Evolutionary conservation across 2,888 invertebrate genomes (phyloP).

Genomic region (Lysandra bellargus): DNA sequence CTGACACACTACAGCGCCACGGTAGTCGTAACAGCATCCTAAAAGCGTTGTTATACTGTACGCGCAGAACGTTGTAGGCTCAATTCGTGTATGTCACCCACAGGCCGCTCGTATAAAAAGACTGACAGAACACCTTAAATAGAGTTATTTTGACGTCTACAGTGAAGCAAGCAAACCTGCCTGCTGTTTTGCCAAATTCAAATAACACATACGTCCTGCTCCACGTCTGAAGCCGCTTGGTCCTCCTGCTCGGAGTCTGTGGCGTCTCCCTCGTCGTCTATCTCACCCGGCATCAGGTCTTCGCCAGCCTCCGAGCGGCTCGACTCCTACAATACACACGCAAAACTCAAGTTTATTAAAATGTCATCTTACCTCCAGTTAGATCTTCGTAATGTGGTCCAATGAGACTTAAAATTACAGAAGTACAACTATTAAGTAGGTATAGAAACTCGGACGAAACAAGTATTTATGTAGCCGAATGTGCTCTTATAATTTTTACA

Average conservation of each 20-base stretch:
- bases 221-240: slow-evolving; percentile 62
- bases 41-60: too few relatives aligned
- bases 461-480: background rate
- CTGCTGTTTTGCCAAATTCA: too few relatives aligned
- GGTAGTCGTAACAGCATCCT: too few relatives aligned
- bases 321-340: slow-evolving; percentile 41
- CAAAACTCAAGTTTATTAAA: background rate
- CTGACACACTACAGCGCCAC: too few relatives aligned
- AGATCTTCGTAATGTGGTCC: background rate
- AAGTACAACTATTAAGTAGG: background rate
- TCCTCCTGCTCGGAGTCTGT: slow-evolving; percentile 71
- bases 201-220: slow-evolving; percentile 63
- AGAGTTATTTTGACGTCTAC: too few relatives aligned
- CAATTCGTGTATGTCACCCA: too few relatives aligned
- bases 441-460: background rate
- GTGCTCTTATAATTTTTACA: background rate
- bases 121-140: too few relatives aligned
- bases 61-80: too few relatives aligned
- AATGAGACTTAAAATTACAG: background rate
- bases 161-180: too few relatives aligned
- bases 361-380: background rate
- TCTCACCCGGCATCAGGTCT: slow-evolving; percentile 53
- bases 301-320: slow-evolving; percentile 47
- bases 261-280: slow-evolving; percentile 56
- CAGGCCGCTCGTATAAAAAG: too few relatives aligned